Evolutionary conservation across 2,113 vertebrate species (phyloP), one percentile per base, ranked within the genome.

Genomic region (Phyllostomus discolor): DNA sequence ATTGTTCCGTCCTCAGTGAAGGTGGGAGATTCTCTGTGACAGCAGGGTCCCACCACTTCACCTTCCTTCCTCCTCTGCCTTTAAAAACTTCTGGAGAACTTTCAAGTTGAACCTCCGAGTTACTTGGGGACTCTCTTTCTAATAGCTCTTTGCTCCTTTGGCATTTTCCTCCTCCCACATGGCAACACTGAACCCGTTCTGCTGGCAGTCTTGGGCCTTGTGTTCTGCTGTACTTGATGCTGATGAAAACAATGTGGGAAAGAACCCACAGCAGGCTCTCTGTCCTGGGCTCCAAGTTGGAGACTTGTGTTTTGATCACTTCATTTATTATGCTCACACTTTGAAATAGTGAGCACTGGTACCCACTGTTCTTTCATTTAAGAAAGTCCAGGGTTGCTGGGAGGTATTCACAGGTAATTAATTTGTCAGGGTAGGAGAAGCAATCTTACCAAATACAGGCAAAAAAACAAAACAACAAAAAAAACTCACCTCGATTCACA

Each of bases 391-490:
- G 0, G 86, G 69, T 31, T 12, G 64, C 2, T 80, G 52, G 26
- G n/a, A 84, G 12, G 22, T 50, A 64, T 75, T 87, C 64, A 83
- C 78, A 94, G 52, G 85, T 73, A 93, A 95, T 84, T 85, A 82
- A 90, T 90, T 73, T 95, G 14, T 81, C 95, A 92, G 12, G 43
- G 17, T 70, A 96, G 43, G 87, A 95, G 38, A 85, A 33, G 12
- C 10, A 38, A 11, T 88, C 54, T 95, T 95, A 70, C 64, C 81
- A 97, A 62, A 92, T 41, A 73, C 62, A 86, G 90, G 66, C 46
- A 85, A n/a, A 93, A 83, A 83, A 82, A 80, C 28, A 59, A 75
- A 46, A 7, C 10, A 70, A 43, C 26, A 70, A 70, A 38, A 9
- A 43, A 70, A 22, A 17, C 33, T 19, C 7, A 33, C 5, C 24